Base-by-base conservation (phyloP, 2,888 invertebrate genomes). In the Shargacucullia verbasci region DNA sequence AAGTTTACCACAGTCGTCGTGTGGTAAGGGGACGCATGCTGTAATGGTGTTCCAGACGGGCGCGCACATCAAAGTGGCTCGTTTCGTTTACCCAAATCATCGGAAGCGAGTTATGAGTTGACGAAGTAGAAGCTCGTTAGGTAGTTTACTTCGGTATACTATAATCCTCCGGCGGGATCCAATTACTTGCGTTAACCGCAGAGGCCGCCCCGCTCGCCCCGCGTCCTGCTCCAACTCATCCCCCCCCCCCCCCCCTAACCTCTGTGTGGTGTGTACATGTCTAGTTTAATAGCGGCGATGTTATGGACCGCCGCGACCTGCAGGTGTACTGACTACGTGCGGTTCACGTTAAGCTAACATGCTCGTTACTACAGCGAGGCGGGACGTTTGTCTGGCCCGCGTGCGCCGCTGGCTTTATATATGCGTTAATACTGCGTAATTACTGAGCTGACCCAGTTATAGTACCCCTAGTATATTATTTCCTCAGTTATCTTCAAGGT, bases 141-240 rank as follows among this genome's bases (percentile, higher is more conserved):
- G 12, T 57, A 68, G 69, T 63, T 66, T 63, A 68, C 59, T 63
- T 67, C 29, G 31, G 64, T 58, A 53, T 58, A 59, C 54, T 43
- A 29, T 66, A 62, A 72, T 73, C 73, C 62, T 59, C 49, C 34
- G 47, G 40, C 46, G 47, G 41, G 59, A 72, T 59, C 72, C 70
- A 62, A 72, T 72, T 67, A 70, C 59, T 73, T 62, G 70, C 56
- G 70, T 57, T 55, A 66, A 45, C 61, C 61, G 56, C 61, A 55
- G 46, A 27, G 43, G 15, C 29, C 34, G 0, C 38, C 11, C 35
- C 13, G 11, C n/a, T 4, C 7, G 27, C 27, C 27, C 27, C 27
- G 3, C 7, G 27, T 7, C 43, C 20, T n/a, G n/a, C n/a, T n/a
- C n/a, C n/a, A n/a, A n/a, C n/a, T 9, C 0, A 11, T 8, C 25